These are phyloP conservation scores for Amazona vittata DNA, from an alignment of 2,113 vertebrate genomes.

Conservation along the genomic window DNA sequence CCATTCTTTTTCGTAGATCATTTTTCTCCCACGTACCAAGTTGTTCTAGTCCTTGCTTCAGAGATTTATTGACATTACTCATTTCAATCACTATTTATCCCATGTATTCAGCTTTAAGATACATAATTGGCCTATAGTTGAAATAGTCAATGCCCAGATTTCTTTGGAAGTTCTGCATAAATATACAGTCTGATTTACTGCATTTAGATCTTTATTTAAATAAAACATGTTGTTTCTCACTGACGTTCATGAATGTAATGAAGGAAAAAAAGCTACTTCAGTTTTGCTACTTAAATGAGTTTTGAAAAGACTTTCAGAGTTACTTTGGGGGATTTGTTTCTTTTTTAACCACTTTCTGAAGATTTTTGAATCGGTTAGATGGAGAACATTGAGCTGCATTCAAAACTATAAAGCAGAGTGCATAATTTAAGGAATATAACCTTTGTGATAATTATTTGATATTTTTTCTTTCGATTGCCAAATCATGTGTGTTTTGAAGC, in stretches of 20 bases:
- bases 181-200: constrained; percentile 18
- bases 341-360: neutral
- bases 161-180: constrained; percentile 25
- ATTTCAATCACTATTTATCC: constrained; percentile 26
- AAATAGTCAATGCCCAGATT: constrained; percentile 9
- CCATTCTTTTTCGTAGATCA: neutral
- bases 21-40: neutral
- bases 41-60: neutral
- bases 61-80: neutral
- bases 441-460: constrained; percentile 40
- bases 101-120: neutral
- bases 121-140: constrained; percentile 12
- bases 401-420: constrained; percentile 6
- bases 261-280: constrained; percentile 37
- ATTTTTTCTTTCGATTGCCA: constrained; percentile 30
- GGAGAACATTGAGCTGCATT: constrained; percentile 36
- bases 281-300: constrained; percentile 4
- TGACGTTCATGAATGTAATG: constrained; percentile 6
- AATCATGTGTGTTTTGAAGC: constrained; percentile 58
- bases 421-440: constrained; percentile 16
- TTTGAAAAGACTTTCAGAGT: constrained; percentile 18
- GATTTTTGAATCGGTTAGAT: neutral
- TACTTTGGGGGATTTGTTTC: neutral
- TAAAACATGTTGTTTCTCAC: constrained; percentile 9
- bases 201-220: constrained; percentile 42